A percentile compares a stretch with the other conserved stretches of the same genome.
These are phyloP conservation scores for Zenarchopterus dispar DNA, from an alignment of 2,797 vertebrate species.

Conservation along the genomic window DNA sequence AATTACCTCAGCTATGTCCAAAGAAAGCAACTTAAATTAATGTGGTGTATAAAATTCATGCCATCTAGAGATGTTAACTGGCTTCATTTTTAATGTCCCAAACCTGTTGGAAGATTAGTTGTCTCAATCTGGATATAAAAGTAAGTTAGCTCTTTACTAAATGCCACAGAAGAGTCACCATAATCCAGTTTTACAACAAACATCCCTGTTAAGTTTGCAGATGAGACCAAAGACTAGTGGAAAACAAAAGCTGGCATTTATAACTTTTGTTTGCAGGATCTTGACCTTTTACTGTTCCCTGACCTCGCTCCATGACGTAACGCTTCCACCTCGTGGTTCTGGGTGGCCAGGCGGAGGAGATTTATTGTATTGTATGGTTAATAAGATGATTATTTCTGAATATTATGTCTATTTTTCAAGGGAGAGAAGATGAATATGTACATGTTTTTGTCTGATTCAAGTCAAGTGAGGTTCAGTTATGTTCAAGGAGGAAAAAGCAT, in stretches of 20 bases:
- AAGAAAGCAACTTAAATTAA: too few species aligned
- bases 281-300: not conserved
- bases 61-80: too few species aligned
- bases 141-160: too few species aligned
- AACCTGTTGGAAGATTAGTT: too few species aligned
- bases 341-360: conserved; percentile 45
- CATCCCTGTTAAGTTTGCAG: not conserved
- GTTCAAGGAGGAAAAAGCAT: conserved; percentile 42
- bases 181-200: not conserved
- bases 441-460: conserved; percentile 60
- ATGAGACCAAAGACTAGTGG: conserved; percentile 44
- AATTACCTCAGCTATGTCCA: not conserved
- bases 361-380: conserved; percentile 62
- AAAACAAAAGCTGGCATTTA: conserved; percentile 8
- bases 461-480: conserved; percentile 49
- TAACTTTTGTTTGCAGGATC: conserved; percentile 28
- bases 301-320: not conserved
- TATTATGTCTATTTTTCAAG: conserved; percentile 30
- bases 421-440: conserved; percentile 52
- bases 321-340: conserved; percentile 14
- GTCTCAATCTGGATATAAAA: not conserved
- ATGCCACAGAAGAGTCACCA: too few species aligned
- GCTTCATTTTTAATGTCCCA: too few species aligned
- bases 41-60: too few species aligned
- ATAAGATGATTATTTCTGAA: conserved; percentile 26